Percentiles rank a stretch among this genome's conserved stretches.
These are phyloP conservation scores for Gila orcuttii DNA, from an alignment of 2,113 vertebrate genomes.

Conservation along the genomic window DNA sequence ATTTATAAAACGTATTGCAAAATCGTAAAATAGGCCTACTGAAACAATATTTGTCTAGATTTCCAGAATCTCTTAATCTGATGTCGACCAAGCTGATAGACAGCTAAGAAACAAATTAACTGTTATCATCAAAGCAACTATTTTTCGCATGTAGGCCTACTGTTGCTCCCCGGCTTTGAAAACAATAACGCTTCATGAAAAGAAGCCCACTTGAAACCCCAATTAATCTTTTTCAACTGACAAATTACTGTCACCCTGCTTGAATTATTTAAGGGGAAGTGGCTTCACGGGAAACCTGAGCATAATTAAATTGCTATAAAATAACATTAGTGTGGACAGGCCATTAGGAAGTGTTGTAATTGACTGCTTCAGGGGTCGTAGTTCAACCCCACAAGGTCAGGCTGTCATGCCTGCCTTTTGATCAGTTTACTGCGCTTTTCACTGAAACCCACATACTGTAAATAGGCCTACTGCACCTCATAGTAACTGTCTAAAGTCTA, in stretches of 20 bases:
- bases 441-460: constrained; percentile 16
- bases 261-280: constrained; percentile 79
- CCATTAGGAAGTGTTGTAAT: constrained; percentile 76
- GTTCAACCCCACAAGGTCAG: constrained; percentile 66
- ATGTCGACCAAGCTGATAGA: not conserved
- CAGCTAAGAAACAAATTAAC: not conserved
- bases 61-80: not conserved
- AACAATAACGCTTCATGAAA: constrained; percentile 60
- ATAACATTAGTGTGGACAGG: constrained; percentile 81
- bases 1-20: not conserved
- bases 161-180: constrained; percentile 27
- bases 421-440: not conserved
- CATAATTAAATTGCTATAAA: constrained; percentile 85
- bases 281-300: constrained; percentile 77
- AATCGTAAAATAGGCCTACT: not conserved
- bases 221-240: constrained; percentile 69
- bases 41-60: not conserved
- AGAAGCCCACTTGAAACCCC: constrained; percentile 58
- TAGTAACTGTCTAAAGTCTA: not conserved
- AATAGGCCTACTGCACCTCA: not conserved
- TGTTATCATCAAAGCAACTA: constrained; percentile 8
- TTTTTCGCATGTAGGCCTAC: constrained; percentile 11
- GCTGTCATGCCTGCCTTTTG: constrained; percentile 61
- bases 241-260: constrained; percentile 75
- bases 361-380: constrained; percentile 71